Base-by-base conservation (phyloP, 1,140 invertebrate genomes). In the Episyrphus balteatus region DNA sequence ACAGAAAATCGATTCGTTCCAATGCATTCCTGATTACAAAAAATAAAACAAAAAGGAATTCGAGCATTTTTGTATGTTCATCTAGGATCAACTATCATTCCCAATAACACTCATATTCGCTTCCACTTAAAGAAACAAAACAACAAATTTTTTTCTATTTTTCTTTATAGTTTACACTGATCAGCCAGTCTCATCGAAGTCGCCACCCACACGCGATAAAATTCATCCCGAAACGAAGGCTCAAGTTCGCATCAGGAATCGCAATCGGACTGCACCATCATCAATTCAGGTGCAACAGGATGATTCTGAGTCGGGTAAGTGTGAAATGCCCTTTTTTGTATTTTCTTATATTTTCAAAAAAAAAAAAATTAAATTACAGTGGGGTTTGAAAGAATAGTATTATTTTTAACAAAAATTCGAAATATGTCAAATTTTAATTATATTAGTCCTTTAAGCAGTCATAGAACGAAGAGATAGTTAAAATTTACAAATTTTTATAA, bases 181-280 rank as follows among this genome's bases (percentile, higher is more conserved):
- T 57, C 77, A 81, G 59, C 77, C 77, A 43, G 78, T 81, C 14
- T 84, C 79, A 44, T 82, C 80, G 42, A 81, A 80, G 3, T 84
- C 81, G 6, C 82, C 83, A 6, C 82, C 83, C 36, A 83, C 81
- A 7, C 68, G 81, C 47, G 82, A 84, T 67, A 85, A 84, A 69
- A 74, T 83, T 47, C 75, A 79, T 42, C 76, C 76, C 31, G 82
- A 84, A 54, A 81, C 83, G 63, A 84, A 83, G 69, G 78, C 75
- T 33, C 72, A 79, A 36, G 73, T 71, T 2, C 58, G 75, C 15
- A 63, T 69, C 34, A 55, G 70, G 49, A 70, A 70, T 52, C 70
- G 69, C 31, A 42, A 13, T 48, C 11, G 40, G 43, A 34, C n/a
- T 5, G 13, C 39, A 12, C 21, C 21, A 26, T 26, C 21, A 26